phyloP scores from a whole-genome alignment of 53 echinoderm and acorn worm genomes.

The Zoroaster sp. region DNA sequence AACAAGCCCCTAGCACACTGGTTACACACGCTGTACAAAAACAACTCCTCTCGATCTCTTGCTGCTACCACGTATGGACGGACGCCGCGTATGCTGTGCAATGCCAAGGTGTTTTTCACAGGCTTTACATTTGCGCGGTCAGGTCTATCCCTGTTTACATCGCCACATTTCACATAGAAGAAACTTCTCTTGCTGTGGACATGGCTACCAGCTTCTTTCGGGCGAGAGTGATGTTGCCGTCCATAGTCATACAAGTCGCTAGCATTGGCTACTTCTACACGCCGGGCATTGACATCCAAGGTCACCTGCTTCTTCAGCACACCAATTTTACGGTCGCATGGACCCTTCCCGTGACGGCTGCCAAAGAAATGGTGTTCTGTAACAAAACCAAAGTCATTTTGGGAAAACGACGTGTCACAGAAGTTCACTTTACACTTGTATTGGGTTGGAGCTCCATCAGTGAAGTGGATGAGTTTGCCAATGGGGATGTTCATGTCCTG shows the following conservation, averaged over 20 bases:
- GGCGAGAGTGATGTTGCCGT: not conserved
- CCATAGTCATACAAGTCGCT: constrained; percentile 9
- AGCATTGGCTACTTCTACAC: not conserved
- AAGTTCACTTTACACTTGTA: constrained; percentile 58
- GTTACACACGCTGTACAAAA: not conserved
- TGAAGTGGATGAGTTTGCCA: constrained; percentile 48
- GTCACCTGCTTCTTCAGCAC: constrained; percentile 51
- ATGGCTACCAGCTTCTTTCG: not conserved
- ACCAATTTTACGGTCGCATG: constrained; percentile 52
- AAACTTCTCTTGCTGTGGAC: not conserved
- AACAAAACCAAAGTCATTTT: constrained; percentile 23
- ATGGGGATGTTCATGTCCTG: constrained; percentile 30
- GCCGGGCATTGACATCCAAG: not conserved
- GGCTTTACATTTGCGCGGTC: not conserved
- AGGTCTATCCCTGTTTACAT: not conserved
- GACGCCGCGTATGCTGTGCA: not conserved
- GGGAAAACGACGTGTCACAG: constrained; percentile 19
- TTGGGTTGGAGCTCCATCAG: constrained; percentile 61
- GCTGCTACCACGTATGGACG: not conserved
- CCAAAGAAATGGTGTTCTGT: constrained; percentile 66
- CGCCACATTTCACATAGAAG: not conserved
- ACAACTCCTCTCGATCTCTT: not conserved
- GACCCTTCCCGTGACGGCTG: constrained; percentile 56
- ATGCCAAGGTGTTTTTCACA: not conserved
- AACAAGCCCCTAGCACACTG: not conserved